Evolutionary conservation across 1,140 invertebrate species (phyloP).

Genomic region (Rhynchophorus ferrugineus): DNA sequence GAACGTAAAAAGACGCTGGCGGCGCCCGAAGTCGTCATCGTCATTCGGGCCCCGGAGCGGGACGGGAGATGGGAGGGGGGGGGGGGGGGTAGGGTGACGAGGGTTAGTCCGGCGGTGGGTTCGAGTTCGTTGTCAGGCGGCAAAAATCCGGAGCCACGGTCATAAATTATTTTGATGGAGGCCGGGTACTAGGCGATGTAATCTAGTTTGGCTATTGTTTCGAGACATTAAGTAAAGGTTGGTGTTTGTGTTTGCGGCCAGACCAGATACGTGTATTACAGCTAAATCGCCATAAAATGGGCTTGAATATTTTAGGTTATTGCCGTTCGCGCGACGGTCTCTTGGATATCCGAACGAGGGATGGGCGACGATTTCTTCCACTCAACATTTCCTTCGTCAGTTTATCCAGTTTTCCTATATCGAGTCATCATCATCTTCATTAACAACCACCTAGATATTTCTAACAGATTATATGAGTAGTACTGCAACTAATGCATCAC

Average conservation of each 20-base stretch:
- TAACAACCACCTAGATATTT: too few relatives aligned
- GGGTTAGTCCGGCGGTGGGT: too few relatives aligned
- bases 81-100: constrained; percentile 38
- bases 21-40: constrained; percentile 31
- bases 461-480: too few relatives aligned
- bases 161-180: constrained; percentile 41
- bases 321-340: too few relatives aligned
- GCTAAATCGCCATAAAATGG: constrained; percentile 23
- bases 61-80: constrained; percentile 19
- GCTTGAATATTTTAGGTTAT: constrained; percentile 18
- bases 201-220: constrained; percentile 26
- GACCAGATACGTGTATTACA: constrained; percentile 24
- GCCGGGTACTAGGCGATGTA: constrained; percentile 32
- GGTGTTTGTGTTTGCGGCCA: constrained; percentile 19
- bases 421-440: too few relatives aligned
- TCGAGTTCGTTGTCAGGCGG: constrained; percentile 38
- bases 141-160: constrained; percentile 37
- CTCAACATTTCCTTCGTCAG: too few relatives aligned
- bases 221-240: constrained; percentile 21
- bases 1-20: constrained; percentile 42
- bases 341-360: too few relatives aligned
- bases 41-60: background rate
- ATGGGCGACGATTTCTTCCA: too few relatives aligned
- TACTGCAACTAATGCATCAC: too few relatives aligned
- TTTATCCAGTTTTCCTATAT: too few relatives aligned